Percentiles rank a stretch among this genome's conserved stretches.
phyloP scores from a whole-genome alignment of 2,797 vertebrate genomes.

The Myotis findleyi region DNA sequence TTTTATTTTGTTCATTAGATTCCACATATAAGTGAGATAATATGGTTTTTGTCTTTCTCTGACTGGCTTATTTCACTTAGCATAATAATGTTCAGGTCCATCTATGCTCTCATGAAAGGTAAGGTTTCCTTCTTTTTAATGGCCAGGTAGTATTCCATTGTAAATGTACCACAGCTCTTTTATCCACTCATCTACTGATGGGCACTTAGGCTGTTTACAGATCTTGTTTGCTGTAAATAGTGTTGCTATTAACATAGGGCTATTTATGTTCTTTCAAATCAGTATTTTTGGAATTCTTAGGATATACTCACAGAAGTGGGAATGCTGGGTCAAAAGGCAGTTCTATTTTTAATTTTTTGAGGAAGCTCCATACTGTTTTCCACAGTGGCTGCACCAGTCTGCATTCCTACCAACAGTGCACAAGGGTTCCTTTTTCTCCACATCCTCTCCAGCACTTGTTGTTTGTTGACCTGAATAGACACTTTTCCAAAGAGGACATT shows the following conservation, averaged over 20 bases:
- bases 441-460: background rate
- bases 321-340: background rate
- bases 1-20: background rate
- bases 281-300: background rate
- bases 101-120: background rate
- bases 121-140: background rate
- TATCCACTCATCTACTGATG: background rate
- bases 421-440: background rate
- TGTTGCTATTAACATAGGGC: background rate
- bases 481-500: background rate
- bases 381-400: background rate
- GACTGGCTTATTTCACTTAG: background rate
- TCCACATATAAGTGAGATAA: background rate
- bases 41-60: background rate
- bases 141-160: background rate
- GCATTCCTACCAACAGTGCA: background rate
- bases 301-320: background rate
- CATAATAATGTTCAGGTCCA: background rate
- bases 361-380: background rate
- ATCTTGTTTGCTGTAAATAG: background rate
- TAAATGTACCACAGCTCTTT: background rate
- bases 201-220: background rate
- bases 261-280: background rate
- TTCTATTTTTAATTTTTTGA: background rate
- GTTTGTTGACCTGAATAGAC: background rate